phyloP scores from a whole-genome alignment of 2,797 vertebrate species.

The Cryptoprocta ferox region DNA sequence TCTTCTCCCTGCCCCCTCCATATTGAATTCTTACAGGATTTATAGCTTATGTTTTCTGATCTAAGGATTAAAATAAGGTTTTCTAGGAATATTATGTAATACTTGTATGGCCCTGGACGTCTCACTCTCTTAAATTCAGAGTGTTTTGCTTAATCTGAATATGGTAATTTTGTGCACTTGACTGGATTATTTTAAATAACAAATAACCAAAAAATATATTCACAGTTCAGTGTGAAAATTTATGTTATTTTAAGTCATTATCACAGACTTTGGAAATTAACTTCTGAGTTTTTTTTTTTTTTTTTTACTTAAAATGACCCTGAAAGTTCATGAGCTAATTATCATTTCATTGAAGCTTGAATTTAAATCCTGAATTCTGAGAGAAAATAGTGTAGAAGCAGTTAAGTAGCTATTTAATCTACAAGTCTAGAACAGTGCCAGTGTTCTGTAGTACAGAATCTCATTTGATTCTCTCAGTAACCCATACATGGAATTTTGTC shows the following conservation, averaged over 20 bases:
- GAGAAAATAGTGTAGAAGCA: background rate
- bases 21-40: background rate
- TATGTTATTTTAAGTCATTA: background rate
- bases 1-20: background rate
- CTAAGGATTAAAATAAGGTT: constrained; percentile 30
- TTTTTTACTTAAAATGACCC: background rate
- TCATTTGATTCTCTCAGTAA: background rate
- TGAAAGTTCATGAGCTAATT: constrained; percentile 27
- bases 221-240: background rate
- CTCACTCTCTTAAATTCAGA: background rate
- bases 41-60: constrained; percentile 38
- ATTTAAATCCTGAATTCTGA: constrained; percentile 12
- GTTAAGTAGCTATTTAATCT: background rate
- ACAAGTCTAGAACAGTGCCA: background rate
- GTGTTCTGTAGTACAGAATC: background rate
- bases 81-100: constrained; percentile 30
- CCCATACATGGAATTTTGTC: background rate
- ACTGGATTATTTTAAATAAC: background rate
- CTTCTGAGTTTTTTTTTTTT: background rate
- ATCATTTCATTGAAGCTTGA: constrained; percentile 4
- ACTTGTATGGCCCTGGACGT: background rate
- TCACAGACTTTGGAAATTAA: constrained; percentile 21
- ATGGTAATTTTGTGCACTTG: constrained; percentile 24
- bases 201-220: background rate
- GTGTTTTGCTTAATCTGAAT: constrained; percentile 7